Base-by-base conservation (phyloP, 2,113 vertebrate genomes). In the Choloepus hoffmanni region DNA sequence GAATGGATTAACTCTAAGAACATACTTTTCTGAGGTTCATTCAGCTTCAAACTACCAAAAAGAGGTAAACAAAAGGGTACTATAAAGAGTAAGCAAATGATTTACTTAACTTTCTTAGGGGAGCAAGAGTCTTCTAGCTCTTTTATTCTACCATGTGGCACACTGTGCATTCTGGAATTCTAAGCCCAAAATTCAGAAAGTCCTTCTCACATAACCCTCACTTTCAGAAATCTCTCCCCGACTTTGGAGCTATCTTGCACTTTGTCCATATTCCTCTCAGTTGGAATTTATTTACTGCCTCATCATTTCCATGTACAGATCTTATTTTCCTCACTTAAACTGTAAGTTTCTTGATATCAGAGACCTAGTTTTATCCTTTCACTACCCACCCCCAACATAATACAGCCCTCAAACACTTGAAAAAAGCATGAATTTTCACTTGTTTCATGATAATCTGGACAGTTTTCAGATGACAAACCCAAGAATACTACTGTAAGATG, bases 391-490 rank as follows among this genome's bases (percentile, higher is more conserved):
- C 4, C 10, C 2, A 70, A 36, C 3, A 5, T 81, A 62, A 74
- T 6, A 72, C 5, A 85, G 10, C 16, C 21, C 36, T 90, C 30
- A 65, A 33, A 70, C 43, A 53, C 33, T 81, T 88, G 55, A 21
- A 19, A 58, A 58, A 92, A 72, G 45, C 82, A 50, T 94, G 53
- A 85, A 68, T 77, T 89, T 94, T 18, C 26, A 67, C 36, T 26
- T 79, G 60, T 88, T 96, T 95, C 45, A 19, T 82, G n/a, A 96
- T 82, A 85, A 76, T 14, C 1, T 53, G 8, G 81, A 67, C 7
- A 92, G 23, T 62, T 90, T 74, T 85, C 30, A 30, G 40, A 95
- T 79, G 67, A 85, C 7, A 95, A 4, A 86, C 14, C 7, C 14
- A 76, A 90, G 30, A 72, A 50, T 85, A 81, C 74, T 26, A 83